Evolutionary conservation across 2,113 vertebrate species (phyloP), one percentile per base, ranked within the genome.

Genomic region (Anolis sagrei): DNA sequence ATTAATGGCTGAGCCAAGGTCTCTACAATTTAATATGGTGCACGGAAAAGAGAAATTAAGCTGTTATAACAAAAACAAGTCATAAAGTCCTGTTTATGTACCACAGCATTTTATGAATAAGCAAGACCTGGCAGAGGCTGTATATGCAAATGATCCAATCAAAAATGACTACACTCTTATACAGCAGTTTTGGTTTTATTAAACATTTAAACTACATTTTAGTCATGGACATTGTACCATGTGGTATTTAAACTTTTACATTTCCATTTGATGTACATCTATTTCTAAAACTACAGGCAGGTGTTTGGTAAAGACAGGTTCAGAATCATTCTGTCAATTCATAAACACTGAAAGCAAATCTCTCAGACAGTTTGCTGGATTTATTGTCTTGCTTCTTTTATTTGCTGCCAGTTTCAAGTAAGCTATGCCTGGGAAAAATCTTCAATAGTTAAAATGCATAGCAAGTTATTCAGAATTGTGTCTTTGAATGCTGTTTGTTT

Each of bases 171-270:
- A 73, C 78, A 72, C 29, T 73, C 2, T 9, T 74, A 39, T 49
- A n/a, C 73, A 85, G 39, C 73, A 74, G 51, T 1, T 61, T 21
- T 75, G 49, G 14, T 75, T 81, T 86, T 14, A 1, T 61, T 85
- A 5, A 79, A 23, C 85, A 85, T 21, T 44, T 39, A 87, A 82
- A 89, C 4, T 54, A 74, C 32, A 81, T 32, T 81, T 7, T 49
- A 83, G 32, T 6, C 54, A 83, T 11, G 18, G 51, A 83, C 36
- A 61, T 76, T 83, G n/a, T 25, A 19, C 70, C 27, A 23, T 48
- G 27, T 62, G 34, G 18, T 44, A 34, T 23, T 62, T 44, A 75
- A 62, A 83, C n/a, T 32, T 49, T 49, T n/a, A 73, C 51, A 74
- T 5, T 23, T 72, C 5, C 54, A 80, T 79, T 79, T 80, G n/a